Evolutionary conservation across 1,140 invertebrate genomes (phyloP).

Genomic region (Aleiodes sp.): DNA sequence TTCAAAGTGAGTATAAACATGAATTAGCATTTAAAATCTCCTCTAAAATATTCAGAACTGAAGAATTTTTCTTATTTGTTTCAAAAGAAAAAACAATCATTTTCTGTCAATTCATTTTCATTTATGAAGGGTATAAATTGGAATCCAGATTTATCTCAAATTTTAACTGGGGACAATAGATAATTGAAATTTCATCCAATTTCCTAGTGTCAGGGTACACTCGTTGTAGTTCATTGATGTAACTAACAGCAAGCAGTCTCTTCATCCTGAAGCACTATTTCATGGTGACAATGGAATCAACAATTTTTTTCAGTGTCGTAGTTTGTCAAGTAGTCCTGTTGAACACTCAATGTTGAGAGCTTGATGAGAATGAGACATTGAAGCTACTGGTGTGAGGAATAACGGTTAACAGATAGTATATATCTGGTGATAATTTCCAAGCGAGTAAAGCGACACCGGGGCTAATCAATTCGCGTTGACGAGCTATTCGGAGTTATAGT

Average conservation of each 20-base stretch:
- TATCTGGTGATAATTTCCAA: constrained; percentile 4
- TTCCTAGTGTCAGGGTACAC: not conserved
- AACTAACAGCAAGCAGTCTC: not conserved
- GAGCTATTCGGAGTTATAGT: constrained; percentile 1
- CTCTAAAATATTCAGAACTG: too few species aligned
- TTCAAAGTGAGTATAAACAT: constrained; percentile 54
- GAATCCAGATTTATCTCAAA: not conserved
- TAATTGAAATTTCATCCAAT: not conserved
- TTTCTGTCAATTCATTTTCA: too few species aligned
- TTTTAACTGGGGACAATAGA: not conserved
- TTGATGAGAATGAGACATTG: not conserved
- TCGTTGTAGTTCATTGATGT: not conserved
- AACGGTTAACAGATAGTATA: too few species aligned
- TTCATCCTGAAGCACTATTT: not conserved
- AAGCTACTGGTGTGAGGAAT: not conserved
- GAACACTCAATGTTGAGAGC: not conserved
- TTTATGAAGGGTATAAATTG: not conserved
- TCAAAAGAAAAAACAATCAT: too few species aligned
- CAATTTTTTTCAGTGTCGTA: not conserved
- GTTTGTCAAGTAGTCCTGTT: constrained; percentile 1
- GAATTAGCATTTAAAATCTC: constrained; percentile 9
- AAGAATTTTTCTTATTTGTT: too few species aligned
- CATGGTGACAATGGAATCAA: not conserved
- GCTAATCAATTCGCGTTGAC: constrained; percentile 14
- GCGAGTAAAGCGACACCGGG: constrained; percentile 18